Base-by-base conservation (phyloP, 2,797 vertebrate genomes). In the Cryptoprocta ferox region DNA sequence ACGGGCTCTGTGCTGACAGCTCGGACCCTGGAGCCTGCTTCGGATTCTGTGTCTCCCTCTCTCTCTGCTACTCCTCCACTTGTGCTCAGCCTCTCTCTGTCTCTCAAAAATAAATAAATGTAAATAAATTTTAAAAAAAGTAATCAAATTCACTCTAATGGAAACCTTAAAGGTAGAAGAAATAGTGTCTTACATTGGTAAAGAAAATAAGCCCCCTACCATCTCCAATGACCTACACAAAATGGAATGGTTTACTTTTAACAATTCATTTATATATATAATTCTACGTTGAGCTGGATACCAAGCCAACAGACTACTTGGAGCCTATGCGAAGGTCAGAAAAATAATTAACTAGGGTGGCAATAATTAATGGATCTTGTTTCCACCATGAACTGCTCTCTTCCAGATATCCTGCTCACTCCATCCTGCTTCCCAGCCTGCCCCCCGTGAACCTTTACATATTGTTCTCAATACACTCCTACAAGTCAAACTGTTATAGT, bases 111-210 rank as follows among this genome's bases (percentile, higher is more conserved):
- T 42, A 42, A 42, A 42, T 42, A 42, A 42, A 42, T 42, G 42
- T 42, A 42, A 42, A 42, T n/a, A n/a, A n/a, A n/a, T n/a, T n/a
- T n/a, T n/a, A 42, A 42, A 42, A 42, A 42, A n/a, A n/a, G 42
- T 83, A 89, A 90, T 93, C 28, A 91, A 97, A 75, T 9, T 65
- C 63, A 78, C 11, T 75, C 73, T 95, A 91, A 66, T 37, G 39
- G 68, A 89, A 91, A 73, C 2, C 79, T 92, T 87, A 66, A 93
- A 82, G 48, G 50, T 45, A 91, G 56, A 32, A 96, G 15, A 85
- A 91, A 84, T 80, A 50, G 10, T 53, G 14, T 87, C 59, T 84
- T 94, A 76, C 3, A 42, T 50, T 70, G n/a, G 30, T 86, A 80
- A 89, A 48, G 56, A 66, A 73, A 91, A 75, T 45, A 86, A 70